Conservation (phyloP, 2,113 vertebrate genomes). For the Noctilio leporinus region DNA sequence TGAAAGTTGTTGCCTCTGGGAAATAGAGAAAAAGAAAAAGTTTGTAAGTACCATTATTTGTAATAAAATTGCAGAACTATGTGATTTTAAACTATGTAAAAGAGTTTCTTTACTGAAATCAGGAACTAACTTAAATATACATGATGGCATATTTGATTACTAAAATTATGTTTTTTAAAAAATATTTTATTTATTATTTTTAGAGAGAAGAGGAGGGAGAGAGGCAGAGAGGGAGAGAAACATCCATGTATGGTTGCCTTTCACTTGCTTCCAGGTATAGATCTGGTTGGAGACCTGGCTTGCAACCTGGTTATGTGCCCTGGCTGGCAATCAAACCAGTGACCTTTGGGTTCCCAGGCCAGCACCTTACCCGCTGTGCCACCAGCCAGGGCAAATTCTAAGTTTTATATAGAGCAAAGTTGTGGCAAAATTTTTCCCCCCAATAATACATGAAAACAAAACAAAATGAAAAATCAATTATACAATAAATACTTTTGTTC, state of each 20-base stretch:
- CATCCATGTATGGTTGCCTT: too few species aligned
- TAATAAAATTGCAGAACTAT: background rate
- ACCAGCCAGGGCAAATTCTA: too few species aligned
- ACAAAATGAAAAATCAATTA: background rate
- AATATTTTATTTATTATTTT: too few species aligned
- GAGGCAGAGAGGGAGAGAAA: too few species aligned
- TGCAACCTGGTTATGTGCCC: too few species aligned
- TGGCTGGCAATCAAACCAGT: too few species aligned
- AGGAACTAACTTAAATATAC: background rate
- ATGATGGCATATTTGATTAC: background rate
- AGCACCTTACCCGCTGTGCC: too few species aligned
- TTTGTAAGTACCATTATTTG: background rate
- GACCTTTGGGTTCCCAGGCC: too few species aligned
- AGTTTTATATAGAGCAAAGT: background rate
- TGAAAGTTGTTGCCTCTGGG: background rate
- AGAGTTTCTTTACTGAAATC: background rate
- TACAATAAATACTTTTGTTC: constrained; percentile 36
- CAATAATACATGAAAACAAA: background rate
- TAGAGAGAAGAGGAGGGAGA: too few species aligned
- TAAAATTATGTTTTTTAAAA: too few species aligned
- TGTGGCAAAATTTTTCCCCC: background rate
- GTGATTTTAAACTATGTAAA: background rate
- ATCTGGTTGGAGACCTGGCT: too few species aligned
- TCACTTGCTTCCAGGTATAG: too few species aligned
- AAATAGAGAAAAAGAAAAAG: background rate